Evolutionary conservation across 2,797 vertebrate species (phyloP).

Genomic region (Pangasius mekongensis): DNA sequence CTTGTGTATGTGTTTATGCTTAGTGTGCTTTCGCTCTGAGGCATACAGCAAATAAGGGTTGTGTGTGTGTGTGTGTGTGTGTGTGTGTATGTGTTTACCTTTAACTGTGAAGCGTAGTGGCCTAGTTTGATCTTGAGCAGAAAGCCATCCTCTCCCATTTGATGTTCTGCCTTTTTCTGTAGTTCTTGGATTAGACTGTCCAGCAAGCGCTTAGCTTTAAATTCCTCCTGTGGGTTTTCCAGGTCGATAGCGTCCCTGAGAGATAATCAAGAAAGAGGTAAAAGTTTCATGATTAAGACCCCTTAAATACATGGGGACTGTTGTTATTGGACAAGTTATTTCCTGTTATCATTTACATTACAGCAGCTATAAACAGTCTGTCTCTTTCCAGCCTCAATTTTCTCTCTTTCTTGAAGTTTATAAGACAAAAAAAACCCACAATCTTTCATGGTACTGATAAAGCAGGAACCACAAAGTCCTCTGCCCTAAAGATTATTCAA

Average conservation of each 20-base stretch:
- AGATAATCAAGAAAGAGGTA: neutral
- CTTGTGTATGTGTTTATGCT: constrained; percentile 21
- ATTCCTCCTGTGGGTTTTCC: constrained; percentile 95
- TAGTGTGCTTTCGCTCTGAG: constrained; percentile 16
- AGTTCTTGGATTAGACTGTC: constrained; percentile 89
- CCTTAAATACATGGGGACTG: too few species aligned
- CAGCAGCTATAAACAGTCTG: neutral
- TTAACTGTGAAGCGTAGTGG: constrained; percentile 92
- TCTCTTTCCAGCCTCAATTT: neutral
- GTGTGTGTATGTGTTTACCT: constrained; percentile 69
- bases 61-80: neutral
- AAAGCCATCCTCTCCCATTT: constrained; percentile 93
- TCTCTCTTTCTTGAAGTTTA: neutral
- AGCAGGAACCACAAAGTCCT: neutral
- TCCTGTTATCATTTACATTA: neutral
- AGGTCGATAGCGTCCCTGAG: constrained; percentile 92
- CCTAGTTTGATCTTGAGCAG: constrained; percentile 96
- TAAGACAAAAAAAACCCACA: neutral
- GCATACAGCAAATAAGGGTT: constrained; percentile 30
- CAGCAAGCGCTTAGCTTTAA: constrained; percentile 91
- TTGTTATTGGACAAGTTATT: neutral
- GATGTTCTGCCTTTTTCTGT: constrained; percentile 94
- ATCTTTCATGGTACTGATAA: neutral
- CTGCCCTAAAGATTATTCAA: neutral
- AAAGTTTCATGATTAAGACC: too few species aligned